Percentiles rank a stretch among this genome's conserved stretches.
These are phyloP conservation scores for Alaudala cheleensis DNA, from an alignment of 2,113 vertebrate species.

Conservation along the genomic window DNA sequence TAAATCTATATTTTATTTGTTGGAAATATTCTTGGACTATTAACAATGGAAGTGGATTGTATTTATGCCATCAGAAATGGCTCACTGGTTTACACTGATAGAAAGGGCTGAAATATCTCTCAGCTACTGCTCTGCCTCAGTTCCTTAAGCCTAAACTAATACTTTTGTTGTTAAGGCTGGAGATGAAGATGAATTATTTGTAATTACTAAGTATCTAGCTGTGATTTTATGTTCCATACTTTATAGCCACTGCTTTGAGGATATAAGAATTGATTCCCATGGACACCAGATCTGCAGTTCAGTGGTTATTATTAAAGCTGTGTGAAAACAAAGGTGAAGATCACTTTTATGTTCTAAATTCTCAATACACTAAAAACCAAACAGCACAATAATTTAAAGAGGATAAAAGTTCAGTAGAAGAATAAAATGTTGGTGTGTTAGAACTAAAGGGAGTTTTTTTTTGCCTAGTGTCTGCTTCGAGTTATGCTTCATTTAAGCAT, in stretches of 20 bases:
- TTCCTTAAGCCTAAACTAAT: neutral
- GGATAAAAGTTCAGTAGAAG: neutral
- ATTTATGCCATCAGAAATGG: neutral
- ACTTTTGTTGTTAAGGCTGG: neutral
- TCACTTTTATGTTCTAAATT: neutral
- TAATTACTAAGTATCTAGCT: neutral
- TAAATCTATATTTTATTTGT: neutral
- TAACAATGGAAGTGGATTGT: neutral
- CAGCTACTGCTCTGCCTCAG: neutral
- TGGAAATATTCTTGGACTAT: neutral
- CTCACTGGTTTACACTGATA: neutral
- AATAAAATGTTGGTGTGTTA: neutral
- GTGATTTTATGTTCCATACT: neutral
- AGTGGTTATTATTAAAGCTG: neutral
- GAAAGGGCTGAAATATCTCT: neutral
- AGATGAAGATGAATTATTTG: neutral
- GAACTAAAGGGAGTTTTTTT: neutral
- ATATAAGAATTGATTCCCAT: neutral
- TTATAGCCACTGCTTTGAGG: neutral
- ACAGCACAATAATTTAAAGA: neutral
- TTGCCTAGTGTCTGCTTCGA: neutral
- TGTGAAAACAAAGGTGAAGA: neutral
- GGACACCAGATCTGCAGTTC: neutral
- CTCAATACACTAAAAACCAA: neutral
- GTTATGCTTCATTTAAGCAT: neutral